Base-by-base conservation (phyloP, 2,113 vertebrate species). In the Gymnorhina tibicen region DNA sequence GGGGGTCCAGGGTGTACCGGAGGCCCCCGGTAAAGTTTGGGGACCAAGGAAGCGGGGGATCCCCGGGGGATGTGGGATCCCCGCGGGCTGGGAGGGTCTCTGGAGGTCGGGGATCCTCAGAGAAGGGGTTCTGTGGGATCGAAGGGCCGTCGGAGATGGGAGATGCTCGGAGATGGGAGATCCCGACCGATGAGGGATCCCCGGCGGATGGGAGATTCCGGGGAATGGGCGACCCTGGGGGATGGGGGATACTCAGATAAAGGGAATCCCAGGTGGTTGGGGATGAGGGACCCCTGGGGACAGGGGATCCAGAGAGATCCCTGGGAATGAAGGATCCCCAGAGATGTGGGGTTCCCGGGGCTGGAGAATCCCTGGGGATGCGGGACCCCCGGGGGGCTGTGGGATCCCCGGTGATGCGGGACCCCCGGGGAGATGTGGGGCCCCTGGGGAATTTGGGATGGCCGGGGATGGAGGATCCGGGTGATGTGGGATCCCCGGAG, bases 381-480 rank as follows among this genome's bases (percentile, higher is more conserved):
- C 44, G 32, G 67, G 26, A 44, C 2, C 15, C 19, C n/a, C 4
- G 16, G 22, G 10, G 8, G 1, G 5, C 15, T 21, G 7, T 14
- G 16, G 20, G 33, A 44, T 1, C 39, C 26, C 18, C 19, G 11
- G 24, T 1, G 2, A 2, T 16, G 16, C 6, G 13, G 21, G 33
- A 13, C 3, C 39, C 39, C 9, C 7, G 11, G 19, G 4, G 37
- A 6, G 30, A 3, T 73, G 8, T 7, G 70, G 70, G 23, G 33
- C 2, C 30, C 33, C 19, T 5, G 42, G 6, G 16, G 19, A 53
- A 15, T 52, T 19, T 23, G 28, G 21, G 14, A 21, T 28, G 2
- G 1, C 14, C 1, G 6, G 19, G 6, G 35, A 5, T 12, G 26
- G 6, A 11, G 26, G 14, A 49, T 30, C 42, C 33, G 0, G 17